Base-by-base conservation (phyloP, 2,888 invertebrate species). In the Taphrorychus bicolor region DNA sequence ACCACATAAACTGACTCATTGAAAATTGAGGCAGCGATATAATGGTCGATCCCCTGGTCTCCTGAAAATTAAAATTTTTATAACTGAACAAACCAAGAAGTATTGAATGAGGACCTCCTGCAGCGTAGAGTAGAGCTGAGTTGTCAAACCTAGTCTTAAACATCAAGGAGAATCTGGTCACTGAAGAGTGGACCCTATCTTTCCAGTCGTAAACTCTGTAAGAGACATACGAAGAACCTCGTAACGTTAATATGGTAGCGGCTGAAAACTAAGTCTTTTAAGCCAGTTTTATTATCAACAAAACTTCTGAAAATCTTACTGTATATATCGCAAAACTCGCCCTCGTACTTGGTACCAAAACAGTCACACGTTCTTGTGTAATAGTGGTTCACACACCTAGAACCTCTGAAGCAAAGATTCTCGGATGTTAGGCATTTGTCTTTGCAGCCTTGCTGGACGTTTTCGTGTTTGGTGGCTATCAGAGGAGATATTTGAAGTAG, bases 171-270 rank as follows among this genome's bases (percentile, higher is more conserved):
- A 97, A 92, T 76, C 93, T 86, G 69, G 94, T 95, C 49, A 89
- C 89, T 51, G 93, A 91, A 0, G 94, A 94, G 79, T 95, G 95
- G 11, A 95, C 93, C 65, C 94, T 87, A 80, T 95, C 94, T 81
- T 94, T 93, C 93, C 94, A 95, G 77, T 95, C 93, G 82, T 96
- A 96, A 53, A 96, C 92, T 65, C 94, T 87, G 82, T 96, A 97
- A 0, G 94, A 94, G 19, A 97, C 91, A 84, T 94, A 96, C 62
- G 96, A 95, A 48, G 95, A 95, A 0, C 96, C 96, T 70, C 94
- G 87, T 21, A 97, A 84, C 0, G 95, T 96, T 70, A 96, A 85
- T 69, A 92, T 88, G 1, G 95, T 95, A 24, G 94, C 91, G 81
- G 92, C 95, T 96, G 54, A 66, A 76, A 74, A 4, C 11, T n/a